Base-by-base conservation (phyloP, 2,888 invertebrate genomes). In the Watsonalla binaria region DNA sequence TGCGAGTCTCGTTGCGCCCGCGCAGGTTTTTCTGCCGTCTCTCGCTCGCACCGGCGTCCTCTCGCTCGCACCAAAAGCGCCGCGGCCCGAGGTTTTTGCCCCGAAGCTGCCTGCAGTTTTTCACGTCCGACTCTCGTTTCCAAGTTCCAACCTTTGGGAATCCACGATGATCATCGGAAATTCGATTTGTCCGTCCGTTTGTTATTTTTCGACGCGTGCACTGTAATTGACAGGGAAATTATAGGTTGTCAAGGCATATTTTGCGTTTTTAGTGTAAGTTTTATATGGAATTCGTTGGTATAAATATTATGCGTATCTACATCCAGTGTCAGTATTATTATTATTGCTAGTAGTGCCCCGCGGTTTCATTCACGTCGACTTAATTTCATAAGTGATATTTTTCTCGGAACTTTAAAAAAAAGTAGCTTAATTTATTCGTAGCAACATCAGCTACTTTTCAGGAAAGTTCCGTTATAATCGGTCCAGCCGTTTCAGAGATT, bases 31-130 rank as follows among this genome's bases (percentile, higher is more conserved):
- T 80, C 69, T 76, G 64, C 45, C 52, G 39, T 57, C 65, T 59
- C 75, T 80, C 63, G 76, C 53, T 66, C 76, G 69, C 9, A 58
- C 51, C 68, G 53, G 2, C 4, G 5, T 15, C 66, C 24, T 81
- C 85, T 67, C 80, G 5, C 57, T 86, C 83, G 47, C 60, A 72
- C 81, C 86, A 87, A 76, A 86, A 74, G 78, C 60, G 56, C 87
- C 87, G 87, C 84, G 48, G 54, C 54, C 49, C 49, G 49, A 63
- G 70, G 76, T 84, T 84, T 85, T 84, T 83, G 77, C 74, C 60
- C 54, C 68, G 68, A 51, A 56, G 66, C 62, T 54, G 61, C 57
- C 61, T 54, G 74, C 62, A 63, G 74, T 74, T 75, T 78, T 78
- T 76, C 76, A 72, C 75, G 71, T 56, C 50, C 51, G n/a, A 50